A percentile compares a stretch with the other conserved stretches of the same genome.
These are phyloP conservation scores for Idris sp. DNA, from an alignment of 1,140 invertebrate species.

Conservation along the genomic window DNA sequence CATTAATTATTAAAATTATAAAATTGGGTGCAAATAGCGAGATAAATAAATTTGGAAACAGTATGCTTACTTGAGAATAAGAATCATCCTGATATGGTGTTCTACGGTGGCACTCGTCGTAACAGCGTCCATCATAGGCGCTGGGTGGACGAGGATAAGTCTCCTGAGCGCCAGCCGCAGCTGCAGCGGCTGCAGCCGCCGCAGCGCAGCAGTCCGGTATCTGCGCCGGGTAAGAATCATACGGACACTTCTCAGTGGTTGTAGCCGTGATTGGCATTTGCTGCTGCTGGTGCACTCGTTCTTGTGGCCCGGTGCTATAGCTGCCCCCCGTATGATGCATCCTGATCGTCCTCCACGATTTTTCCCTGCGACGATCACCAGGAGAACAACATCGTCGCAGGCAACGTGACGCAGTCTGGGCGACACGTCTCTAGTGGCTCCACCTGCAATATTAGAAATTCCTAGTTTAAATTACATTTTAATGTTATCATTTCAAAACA, in stretches of 20 bases:
- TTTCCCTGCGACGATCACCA: slow-evolving; percentile 40
- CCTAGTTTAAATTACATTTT: too few species aligned
- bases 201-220: slow-evolving; percentile 77
- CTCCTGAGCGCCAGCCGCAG: slow-evolving; percentile 70
- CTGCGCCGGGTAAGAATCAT: slow-evolving; percentile 72
- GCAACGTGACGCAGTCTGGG: slow-evolving; percentile 33
- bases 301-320: slow-evolving; percentile 73
- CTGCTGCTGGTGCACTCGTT: slow-evolving; percentile 73
- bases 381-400: slow-evolving; percentile 18
- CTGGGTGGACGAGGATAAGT: slow-evolving; percentile 74
- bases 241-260: slow-evolving; percentile 72
- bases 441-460: slow-evolving; percentile 7
- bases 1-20: too few species aligned
- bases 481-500: too few species aligned
- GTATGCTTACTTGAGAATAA: slow-evolving; percentile 72
- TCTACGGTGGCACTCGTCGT: slow-evolving; percentile 74
- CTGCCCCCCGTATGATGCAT: slow-evolving; percentile 69
- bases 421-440: slow-evolving; percentile 22
- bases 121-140: slow-evolving; percentile 74
- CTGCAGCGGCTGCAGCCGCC: slow-evolving; percentile 67
- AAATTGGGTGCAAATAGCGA: too few species aligned
- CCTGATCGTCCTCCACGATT: slow-evolving; percentile 38
- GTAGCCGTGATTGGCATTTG: slow-evolving; percentile 49
- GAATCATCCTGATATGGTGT: slow-evolving; percentile 74
- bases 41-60: too few species aligned